Evolutionary conservation across 2,888 invertebrate genomes (phyloP), one percentile per base, ranked within the genome.

Genomic region (Anarsia innoxiella): DNA sequence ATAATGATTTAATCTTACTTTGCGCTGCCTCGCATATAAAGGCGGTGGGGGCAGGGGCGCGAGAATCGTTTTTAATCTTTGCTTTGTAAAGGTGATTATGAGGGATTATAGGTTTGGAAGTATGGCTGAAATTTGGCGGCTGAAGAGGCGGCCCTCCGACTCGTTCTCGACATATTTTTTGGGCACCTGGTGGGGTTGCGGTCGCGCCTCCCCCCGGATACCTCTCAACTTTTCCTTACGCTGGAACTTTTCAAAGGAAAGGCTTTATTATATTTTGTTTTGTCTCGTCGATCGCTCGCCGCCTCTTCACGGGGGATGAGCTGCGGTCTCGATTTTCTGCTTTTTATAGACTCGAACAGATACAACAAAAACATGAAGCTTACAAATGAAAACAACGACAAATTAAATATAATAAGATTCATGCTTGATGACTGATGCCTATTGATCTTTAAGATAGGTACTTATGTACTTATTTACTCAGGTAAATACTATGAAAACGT

Each of bases 51-150:
- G 59, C 39, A 56, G 66, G 72, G 73, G 78, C 66, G 77, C 65
- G 57, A 74, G 83, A 83, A 84, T 80, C 82, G 84, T 77, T 86
- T 86, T 85, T 86, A 86, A 86, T 86, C 86, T 86, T 86, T 86
- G 86, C 86, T 86, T 86, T 86, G 85, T 86, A 85, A 86, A 86
- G 85, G 85, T 86, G 86, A 86, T 86, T 86, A 86, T 84, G 75
- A 85, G 65, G 83, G 86, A 86, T 86, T 85, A 86, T 84, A 83
- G 85, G 86, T 86, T 85, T 78, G 82, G 66, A 85, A 86, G 86
- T 85, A 84, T 83, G 84, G 66, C 78, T 72, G 79, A 80, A 83
- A 77, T 82, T 82, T 82, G 72, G 70, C 66, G 77, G 72, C 79
- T 71, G 72, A 70, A 64, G 69, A 66, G 67, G 56, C 64, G 66